Base-by-base conservation (phyloP, 2,113 vertebrate genomes). In the Rhegmatorhina hoffmannsi region DNA sequence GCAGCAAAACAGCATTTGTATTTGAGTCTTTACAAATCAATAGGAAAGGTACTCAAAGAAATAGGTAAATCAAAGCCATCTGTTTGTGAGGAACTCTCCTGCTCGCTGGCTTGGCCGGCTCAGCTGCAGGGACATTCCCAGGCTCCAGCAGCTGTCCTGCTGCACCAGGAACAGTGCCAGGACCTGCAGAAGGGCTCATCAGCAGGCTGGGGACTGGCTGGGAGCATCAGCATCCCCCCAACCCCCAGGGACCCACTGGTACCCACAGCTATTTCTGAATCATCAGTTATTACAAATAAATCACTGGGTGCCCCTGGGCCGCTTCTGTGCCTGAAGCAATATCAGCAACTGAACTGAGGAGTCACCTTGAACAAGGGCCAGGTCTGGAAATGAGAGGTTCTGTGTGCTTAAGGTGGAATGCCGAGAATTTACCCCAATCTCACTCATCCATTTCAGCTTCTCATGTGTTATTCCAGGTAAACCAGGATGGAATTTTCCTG, bases 391-490 rank as follows among this genome's bases (percentile, higher is more conserved):
- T 5, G 4, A 56, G 33, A 7, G 28, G 25, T 7, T n/a, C n/a
- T 5, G 1, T 3, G 17, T 25, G n/a, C 59, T 31, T 6, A 1
- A 0, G 14, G 4, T 33, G 63, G 44, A 60, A 21, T 1, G 7
- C 28, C 29, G 11, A 53, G 72, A 47, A 2, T 46, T 50, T 11
- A 7, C 63, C 43, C 18, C 47, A 9, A 0, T 3, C 20, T 11
- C 50, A 24, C 38, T 17, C 50, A 29, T 8, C 46, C 56, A 6
- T 20, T 43, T 23, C 58, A 24, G 47, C 13, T 75, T 69, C 31
- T 31, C 16, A 25, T 17, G 9, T 4, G 38, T 40, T 38, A 77
- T 21, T 80, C 46, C 68, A 63, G 8, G 31, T 2, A 28, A 55
- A 84, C 14, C 68, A 52, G 59, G 26, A 23, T n/a, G 25, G 8